Conservation (phyloP, 2,888 invertebrate species). For the Thymelicus acteon region DNA sequence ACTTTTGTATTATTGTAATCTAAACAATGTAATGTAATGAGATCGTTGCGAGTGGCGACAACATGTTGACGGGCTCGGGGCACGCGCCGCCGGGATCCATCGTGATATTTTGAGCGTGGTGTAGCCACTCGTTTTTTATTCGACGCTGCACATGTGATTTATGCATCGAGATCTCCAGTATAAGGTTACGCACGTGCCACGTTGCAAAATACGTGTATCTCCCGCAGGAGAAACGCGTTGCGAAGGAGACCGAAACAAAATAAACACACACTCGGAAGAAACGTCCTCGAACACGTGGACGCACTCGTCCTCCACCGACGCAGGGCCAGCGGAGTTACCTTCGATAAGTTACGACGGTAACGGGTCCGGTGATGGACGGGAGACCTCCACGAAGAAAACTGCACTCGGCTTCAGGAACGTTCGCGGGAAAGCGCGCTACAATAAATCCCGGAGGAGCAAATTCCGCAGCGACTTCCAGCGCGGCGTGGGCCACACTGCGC, state of each 20-base stretch:
- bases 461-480: conserved; percentile 23
- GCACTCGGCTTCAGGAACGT: conserved; percentile 10
- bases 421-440: conserved; percentile 19
- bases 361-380: not conserved
- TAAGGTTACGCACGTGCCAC: not conserved
- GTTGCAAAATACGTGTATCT: not conserved
- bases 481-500: conserved; percentile 22
- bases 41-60: not conserved
- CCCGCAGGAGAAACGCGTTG: not conserved
- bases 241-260: not conserved
- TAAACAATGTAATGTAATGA: not conserved
- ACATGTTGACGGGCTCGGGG: not conserved
- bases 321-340: not conserved
- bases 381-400: not conserved
- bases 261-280: conserved; percentile 8
- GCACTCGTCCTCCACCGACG: not conserved
- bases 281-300: not conserved
- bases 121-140: conserved; percentile 31
- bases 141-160: conserved; percentile 12
- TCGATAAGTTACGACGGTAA: not conserved
- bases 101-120: conserved; percentile 38
- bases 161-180: not conserved
- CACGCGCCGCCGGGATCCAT: conserved; percentile 12
- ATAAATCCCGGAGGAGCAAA: conserved; percentile 24
- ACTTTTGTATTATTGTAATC: too few species aligned